Conservation (phyloP, 2,888 invertebrate species). For the Trissolcus brochymenae region DNA sequence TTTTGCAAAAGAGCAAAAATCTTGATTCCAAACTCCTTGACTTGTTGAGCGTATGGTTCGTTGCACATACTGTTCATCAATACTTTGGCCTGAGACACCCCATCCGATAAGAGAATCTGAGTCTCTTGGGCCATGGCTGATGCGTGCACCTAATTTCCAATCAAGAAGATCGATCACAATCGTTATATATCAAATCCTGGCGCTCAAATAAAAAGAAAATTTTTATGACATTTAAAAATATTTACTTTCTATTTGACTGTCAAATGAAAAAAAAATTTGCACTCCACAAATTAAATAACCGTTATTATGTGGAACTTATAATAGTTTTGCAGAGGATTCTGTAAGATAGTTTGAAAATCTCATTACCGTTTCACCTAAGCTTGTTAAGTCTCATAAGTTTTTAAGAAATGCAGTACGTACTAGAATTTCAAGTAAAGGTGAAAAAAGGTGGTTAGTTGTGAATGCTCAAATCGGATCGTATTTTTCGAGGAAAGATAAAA, state of each 20-base stretch:
- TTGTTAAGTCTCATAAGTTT: neutral
- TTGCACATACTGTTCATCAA: conserved; percentile 62
- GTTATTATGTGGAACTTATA: no score
- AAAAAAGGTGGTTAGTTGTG: no score
- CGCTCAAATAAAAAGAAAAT: no score
- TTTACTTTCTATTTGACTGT: no score
- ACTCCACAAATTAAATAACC: no score
- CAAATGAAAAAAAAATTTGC: no score
- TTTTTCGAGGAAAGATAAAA: conserved; percentile 3
- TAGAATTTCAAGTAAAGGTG: no score
- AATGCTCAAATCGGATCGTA: neutral
- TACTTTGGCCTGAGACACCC: conserved; percentile 61
- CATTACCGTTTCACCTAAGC: conserved; percentile 2
- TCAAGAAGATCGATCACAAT: no score
- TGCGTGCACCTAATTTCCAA: conserved; percentile 64
- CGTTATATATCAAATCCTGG: no score
- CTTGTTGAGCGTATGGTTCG: conserved; percentile 63
- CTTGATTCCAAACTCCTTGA: conserved; percentile 60
- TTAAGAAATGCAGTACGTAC: neutral
- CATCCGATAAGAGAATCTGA: conserved; percentile 65
- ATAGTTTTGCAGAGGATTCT: neutral
- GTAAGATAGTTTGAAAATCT: conserved; percentile 4
- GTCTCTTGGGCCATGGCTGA: conserved; percentile 65
- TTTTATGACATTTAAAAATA: no score
- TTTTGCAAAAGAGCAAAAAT: conserved; percentile 62